Percentiles rank a stretch among this genome's conserved stretches.
phyloP scores from a whole-genome alignment of 2,888 invertebrate genomes.

The Idaea straminata region DNA sequence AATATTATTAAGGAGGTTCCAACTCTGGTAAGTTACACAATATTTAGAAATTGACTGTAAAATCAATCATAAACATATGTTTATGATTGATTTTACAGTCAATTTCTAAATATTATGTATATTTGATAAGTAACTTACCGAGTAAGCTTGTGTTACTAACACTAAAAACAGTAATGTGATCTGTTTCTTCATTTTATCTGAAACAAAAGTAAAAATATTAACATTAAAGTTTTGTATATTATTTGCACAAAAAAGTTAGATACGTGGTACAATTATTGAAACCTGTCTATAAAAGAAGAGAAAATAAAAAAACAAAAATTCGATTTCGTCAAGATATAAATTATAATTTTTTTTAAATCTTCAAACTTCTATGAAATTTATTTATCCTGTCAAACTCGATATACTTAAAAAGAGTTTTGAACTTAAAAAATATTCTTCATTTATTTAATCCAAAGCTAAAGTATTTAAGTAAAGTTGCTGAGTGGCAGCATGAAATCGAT shows the following conservation, averaged over 20 bases:
- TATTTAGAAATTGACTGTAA: too few relatives aligned
- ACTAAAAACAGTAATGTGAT: conserved; percentile 35
- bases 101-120: too few relatives aligned
- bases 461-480: too few relatives aligned
- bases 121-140: conserved; percentile 38
- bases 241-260: conserved; percentile 2
- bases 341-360: too few relatives aligned
- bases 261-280: conserved; percentile 4
- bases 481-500: conserved; percentile 2
- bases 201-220: conserved; percentile 26
- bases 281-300: background rate
- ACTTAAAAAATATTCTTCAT: background rate
- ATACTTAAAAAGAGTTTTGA: background rate
- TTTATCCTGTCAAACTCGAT: background rate
- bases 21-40: conserved; percentile 42
- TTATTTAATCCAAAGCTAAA: background rate
- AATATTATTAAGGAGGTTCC: too few relatives aligned
- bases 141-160: conserved; percentile 39
- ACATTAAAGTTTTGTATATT: background rate
- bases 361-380: background rate
- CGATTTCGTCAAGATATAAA: too few relatives aligned
- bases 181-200: conserved; percentile 48
- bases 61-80: too few relatives aligned
- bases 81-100: too few relatives aligned
- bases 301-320: background rate